A percentile compares a stretch with the other conserved stretches of the same genome.
These are phyloP conservation scores for Oreotrochilus melanogaster DNA, from an alignment of 2,113 vertebrate species.

Conservation along the genomic window DNA sequence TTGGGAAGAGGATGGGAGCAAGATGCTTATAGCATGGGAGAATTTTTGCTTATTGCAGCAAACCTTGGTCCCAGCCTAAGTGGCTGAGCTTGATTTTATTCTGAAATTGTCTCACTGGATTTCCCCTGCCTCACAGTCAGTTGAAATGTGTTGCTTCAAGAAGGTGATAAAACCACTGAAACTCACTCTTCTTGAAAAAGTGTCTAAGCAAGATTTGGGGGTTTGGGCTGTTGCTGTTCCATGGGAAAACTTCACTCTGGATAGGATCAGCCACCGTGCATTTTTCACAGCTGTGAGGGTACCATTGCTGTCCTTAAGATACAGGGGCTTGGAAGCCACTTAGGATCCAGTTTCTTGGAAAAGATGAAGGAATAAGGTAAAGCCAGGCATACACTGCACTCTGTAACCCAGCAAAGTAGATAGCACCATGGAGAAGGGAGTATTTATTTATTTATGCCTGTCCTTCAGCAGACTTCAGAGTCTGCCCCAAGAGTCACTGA, in stretches of 20 bases:
- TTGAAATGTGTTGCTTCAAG: neutral
- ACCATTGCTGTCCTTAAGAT: neutral
- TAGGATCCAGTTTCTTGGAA: neutral
- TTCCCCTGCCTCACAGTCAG: neutral
- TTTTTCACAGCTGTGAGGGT: neutral
- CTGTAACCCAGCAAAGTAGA: neutral
- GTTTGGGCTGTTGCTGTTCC: neutral
- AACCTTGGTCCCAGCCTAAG: neutral
- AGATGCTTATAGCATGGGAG: neutral
- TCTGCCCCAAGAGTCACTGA: neutral
- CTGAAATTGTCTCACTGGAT: neutral
- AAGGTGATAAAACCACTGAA: neutral
- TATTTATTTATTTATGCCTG: neutral
- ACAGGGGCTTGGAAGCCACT: no score
- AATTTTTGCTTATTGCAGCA: neutral
- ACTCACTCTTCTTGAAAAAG: rapidly evolving
- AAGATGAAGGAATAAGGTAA: neutral
- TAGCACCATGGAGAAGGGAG: neutral
- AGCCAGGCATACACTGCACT: neutral
- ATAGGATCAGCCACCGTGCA: no score
- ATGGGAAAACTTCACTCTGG: neutral
- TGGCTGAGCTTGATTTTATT: neutral
- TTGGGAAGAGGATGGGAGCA: neutral
- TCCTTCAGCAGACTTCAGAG: neutral
- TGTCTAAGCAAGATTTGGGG: neutral